Evolutionary conservation across 1,140 invertebrate species (phyloP).

Genomic region (Drosophila navojoa): DNA sequence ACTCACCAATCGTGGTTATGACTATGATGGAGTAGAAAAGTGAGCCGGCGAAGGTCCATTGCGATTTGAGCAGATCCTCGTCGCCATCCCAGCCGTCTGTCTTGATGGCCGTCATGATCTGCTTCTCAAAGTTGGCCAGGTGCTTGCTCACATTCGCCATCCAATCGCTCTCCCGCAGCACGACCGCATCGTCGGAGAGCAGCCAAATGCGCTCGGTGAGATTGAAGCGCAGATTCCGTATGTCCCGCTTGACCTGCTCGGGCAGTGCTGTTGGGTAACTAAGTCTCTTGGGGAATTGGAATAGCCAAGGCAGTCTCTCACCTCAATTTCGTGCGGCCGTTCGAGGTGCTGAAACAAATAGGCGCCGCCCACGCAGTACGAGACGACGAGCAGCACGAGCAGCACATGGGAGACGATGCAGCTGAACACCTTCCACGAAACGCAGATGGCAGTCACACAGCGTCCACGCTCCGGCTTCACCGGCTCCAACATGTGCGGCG

Average conservation of each 20-base stretch:
- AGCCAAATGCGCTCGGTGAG: constrained; percentile 92
- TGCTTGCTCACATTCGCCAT: constrained; percentile 75
- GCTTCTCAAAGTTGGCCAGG: constrained; percentile 89
- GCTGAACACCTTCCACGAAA: constrained; percentile 91
- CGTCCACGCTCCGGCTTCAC: constrained; percentile 72
- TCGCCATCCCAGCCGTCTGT: constrained; percentile 96
- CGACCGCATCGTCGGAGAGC: constrained; percentile 86
- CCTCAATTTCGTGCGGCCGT: constrained; percentile 89
- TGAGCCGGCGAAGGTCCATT: constrained; percentile 96
- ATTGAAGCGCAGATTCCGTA: constrained; percentile 89
- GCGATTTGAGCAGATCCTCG: constrained; percentile 89
- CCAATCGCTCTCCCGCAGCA: constrained; percentile 71
- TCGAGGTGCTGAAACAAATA: constrained; percentile 93
- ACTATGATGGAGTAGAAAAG: constrained; percentile 99
- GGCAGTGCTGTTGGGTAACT: background rate
- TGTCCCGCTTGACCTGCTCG: constrained; percentile 90
- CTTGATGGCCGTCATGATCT: constrained; percentile 92
- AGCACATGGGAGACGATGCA: constrained; percentile 95
- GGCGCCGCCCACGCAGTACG: constrained; percentile 94
- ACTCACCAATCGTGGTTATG: constrained; percentile 97
- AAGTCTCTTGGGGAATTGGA: background rate
- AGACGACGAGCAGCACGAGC: constrained; percentile 91
- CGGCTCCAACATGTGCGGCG: constrained; percentile 74
- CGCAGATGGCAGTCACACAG: constrained; percentile 85
- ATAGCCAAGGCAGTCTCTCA: constrained; percentile 80